Conservation (phyloP, 2,113 vertebrate genomes). For the Hymenochirus boettgeri region DNA sequence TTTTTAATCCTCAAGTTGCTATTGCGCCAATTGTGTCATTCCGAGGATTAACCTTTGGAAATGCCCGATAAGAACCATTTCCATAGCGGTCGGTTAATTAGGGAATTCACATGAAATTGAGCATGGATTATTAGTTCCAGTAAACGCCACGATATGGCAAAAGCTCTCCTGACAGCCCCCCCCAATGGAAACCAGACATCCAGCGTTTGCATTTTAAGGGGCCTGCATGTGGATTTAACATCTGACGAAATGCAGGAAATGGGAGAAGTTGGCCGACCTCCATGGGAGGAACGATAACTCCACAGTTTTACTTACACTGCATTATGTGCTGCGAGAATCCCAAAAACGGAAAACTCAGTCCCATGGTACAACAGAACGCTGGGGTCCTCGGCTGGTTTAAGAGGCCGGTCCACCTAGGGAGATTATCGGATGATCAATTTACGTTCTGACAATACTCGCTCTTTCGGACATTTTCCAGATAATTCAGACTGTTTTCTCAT, state of each 20-base stretch:
- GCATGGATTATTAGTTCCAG: conserved; percentile 51
- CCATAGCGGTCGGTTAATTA: conserved; percentile 62
- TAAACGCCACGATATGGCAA: conserved; percentile 48
- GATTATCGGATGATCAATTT: no score
- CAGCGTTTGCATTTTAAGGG: conserved; percentile 44
- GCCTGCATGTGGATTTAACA: conserved; percentile 50
- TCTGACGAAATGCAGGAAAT: conserved; percentile 64
- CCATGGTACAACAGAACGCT: conserved; percentile 32
- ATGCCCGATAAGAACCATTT: conserved; percentile 30
- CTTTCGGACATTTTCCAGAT: no score
- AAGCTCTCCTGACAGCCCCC: conserved; percentile 44
- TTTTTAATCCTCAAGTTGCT: no score
- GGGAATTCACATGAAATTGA: conserved; percentile 54
- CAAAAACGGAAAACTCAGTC: conserved; percentile 50
- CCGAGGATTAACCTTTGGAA: no score
- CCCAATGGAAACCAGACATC: conserved; percentile 63
- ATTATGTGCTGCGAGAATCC: conserved; percentile 48
- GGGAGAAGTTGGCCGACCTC: conserved; percentile 56
- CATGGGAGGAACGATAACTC: conserved; percentile 53
- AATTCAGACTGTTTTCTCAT: no score
- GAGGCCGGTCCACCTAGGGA: no score
- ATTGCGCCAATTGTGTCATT: no score
- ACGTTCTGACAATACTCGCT: no score
- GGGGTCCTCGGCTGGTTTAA: conserved; percentile 40
- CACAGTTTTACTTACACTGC: conserved; percentile 53